These are phyloP conservation scores for Lepus europaeus DNA, from an alignment of 2,113 vertebrate genomes.

Conservation along the genomic window DNA sequence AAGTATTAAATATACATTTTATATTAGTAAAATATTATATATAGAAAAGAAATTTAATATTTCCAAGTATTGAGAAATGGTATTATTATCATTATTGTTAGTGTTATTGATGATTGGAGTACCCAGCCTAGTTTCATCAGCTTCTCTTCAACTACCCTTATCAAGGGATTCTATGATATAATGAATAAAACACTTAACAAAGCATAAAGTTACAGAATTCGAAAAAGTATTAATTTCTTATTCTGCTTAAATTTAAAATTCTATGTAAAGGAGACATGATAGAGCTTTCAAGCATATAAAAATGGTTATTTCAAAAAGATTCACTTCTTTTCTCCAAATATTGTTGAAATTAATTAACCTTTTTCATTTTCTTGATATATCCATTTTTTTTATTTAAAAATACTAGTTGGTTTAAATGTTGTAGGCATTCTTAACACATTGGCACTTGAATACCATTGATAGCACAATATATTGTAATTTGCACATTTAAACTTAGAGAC, in stretches of 20 bases:
- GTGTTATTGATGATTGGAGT: not conserved
- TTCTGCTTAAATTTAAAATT: not conserved
- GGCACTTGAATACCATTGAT: not conserved
- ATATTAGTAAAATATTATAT: not conserved
- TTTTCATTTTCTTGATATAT: not conserved
- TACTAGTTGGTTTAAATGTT: slow-evolving; percentile 35
- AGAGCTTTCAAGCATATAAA: not conserved
- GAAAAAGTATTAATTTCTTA: not conserved
- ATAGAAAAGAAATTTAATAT: not conserved
- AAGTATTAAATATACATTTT: not conserved
- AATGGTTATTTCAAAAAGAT: slow-evolving; percentile 43
- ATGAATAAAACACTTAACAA: not conserved
- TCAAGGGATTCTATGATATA: not conserved
- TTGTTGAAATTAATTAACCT: slow-evolving; percentile 21
- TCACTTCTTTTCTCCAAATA: not conserved
- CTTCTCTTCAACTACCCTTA: not conserved
- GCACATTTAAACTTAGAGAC: not conserved
- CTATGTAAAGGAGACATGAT: not conserved
- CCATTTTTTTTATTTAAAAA: slow-evolving; percentile 13
- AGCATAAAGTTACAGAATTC: not conserved
- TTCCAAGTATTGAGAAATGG: not conserved
- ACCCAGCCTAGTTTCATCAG: not conserved
- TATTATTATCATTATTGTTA: not conserved
- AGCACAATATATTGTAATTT: not conserved
- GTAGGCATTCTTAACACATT: not conserved